Percentiles rank a stretch among this genome's conserved stretches.
These are phyloP conservation scores for Tenthredo distinguenda DNA, from an alignment of 2,888 invertebrate genomes.

Conservation along the genomic window DNA sequence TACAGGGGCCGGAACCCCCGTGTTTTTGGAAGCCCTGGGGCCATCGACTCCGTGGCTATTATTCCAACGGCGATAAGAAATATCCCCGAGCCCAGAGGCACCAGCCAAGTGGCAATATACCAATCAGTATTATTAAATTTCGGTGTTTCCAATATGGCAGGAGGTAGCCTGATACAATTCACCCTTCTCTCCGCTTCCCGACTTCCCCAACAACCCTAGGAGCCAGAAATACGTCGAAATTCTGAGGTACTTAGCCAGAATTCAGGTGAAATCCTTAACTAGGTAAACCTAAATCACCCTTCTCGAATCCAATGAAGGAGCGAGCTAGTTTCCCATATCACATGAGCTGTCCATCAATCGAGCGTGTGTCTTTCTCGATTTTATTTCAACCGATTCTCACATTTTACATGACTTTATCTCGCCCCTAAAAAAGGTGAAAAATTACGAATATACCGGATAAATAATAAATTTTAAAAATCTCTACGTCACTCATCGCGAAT, in stretches of 20 bases:
- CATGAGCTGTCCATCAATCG: neutral
- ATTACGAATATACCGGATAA: neutral
- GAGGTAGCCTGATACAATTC: slow-evolving; percentile 57
- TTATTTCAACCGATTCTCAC: too few species aligned
- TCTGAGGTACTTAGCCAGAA: slow-evolving; percentile 27
- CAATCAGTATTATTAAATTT: slow-evolving; percentile 66
- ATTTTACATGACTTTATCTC: neutral
- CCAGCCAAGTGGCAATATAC: slow-evolving; percentile 63
- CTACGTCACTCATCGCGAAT: neutral
- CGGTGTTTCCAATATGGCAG: slow-evolving; percentile 62
- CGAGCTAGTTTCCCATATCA: slow-evolving; percentile 21
- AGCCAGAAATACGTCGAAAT: slow-evolving; percentile 19
- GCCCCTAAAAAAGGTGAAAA: neutral
- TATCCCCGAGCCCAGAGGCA: slow-evolving; percentile 19
- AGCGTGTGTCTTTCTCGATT: too few species aligned
- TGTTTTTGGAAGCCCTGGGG: neutral
- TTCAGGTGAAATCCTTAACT: slow-evolving; percentile 63
- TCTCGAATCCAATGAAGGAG: neutral
- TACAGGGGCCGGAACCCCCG: neutral
- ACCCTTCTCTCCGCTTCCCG: neutral
- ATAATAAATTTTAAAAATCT: neutral
- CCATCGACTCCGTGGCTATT: neutral
- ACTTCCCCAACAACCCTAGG: neutral
- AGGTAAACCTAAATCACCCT: slow-evolving; percentile 58
- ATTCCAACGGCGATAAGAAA: slow-evolving; percentile 42